A percentile compares a stretch with the other conserved stretches of the same genome.
phyloP scores from a whole-genome alignment of 2,113 vertebrate genomes.

The Mus spicilegus region DNA sequence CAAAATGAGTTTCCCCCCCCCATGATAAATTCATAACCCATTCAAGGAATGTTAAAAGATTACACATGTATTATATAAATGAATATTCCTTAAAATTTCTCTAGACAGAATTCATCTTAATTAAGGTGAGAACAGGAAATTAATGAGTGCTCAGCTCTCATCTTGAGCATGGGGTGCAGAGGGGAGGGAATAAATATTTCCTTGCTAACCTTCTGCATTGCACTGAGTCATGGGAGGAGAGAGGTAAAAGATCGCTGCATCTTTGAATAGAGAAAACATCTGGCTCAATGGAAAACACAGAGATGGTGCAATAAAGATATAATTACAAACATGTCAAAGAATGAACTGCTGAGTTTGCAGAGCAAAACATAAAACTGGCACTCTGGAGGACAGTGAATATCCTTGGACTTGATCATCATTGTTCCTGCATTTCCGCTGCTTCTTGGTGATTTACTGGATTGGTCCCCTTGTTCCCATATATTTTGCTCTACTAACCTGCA shows the following conservation, averaged over 20 bases:
- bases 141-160: neutral
- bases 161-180: neutral
- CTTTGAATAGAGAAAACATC: slow-evolving; percentile 56
- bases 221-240: neutral
- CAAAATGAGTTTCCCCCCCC: neutral
- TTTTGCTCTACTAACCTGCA: slow-evolving; percentile 6
- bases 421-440: slow-evolving; percentile 64
- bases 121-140: neutral
- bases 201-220: slow-evolving; percentile 6
- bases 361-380: slow-evolving; percentile 30
- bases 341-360: slow-evolving; percentile 61
- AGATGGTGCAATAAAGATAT: slow-evolving; percentile 44
- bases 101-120: neutral
- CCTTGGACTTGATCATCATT: neutral
- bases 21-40: neutral
- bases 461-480: slow-evolving; percentile 32
- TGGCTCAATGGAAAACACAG: slow-evolving; percentile 43
- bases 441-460: slow-evolving; percentile 52
- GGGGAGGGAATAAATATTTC: neutral
- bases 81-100: slow-evolving; percentile 28
- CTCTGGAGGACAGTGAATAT: slow-evolving; percentile 55
- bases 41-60: neutral
- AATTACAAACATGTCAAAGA: slow-evolving; percentile 64
- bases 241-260: neutral
- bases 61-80: neutral